Base-by-base conservation (phyloP, 2,113 vertebrate genomes). In the Mormyrus lacerda region DNA sequence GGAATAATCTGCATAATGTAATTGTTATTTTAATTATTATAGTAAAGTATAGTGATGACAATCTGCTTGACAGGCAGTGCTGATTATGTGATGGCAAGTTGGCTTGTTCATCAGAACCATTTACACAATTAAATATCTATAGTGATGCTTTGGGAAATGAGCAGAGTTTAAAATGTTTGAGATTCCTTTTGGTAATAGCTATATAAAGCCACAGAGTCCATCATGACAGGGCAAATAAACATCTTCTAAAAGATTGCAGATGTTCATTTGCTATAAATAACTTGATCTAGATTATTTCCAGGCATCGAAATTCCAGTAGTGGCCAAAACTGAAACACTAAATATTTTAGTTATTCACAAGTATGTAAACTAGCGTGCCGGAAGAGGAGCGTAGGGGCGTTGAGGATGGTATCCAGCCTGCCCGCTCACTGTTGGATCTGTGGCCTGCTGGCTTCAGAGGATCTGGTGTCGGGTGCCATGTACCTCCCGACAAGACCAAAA, bases 241-340 rank as follows among this genome's bases (percentile, higher is more conserved):
- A 58, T 87, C 48, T 87, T 87, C 8, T 87, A 87, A 87, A 87
- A 65, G 87, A 87, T 87, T 87, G 42, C 51, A 87, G 87, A 65
- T 87, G 87, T 87, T 87, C 19, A 5, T n/a, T 31, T 87, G 31
- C 87, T 87, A 87, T 87, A 87, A 87, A 87, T 87, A 87, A 39
- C n/a, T 65, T 39, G n/a, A 87, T 87, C 47, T 35, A 87, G 85
- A 35, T 87, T 51, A 50, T 87, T 87, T 87, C 87, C 55, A 58
- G 87, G 31, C 55, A 4, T 87, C 4, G 19, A 45, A 39, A 87
- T 65, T 87, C 87, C 87, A 44, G 87, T 39, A 87, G 87, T 61
- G 87, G 55, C 39, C 55, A 65, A 65, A 55, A 87, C 17, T 65
- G 87, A 65, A 45, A 87, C 55, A 87, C 87, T 42, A 65, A 87